A percentile compares a stretch with the other conserved stretches of the same genome.
phyloP scores from a whole-genome alignment of 2,113 vertebrate species.

The Stercorarius parasiticus region DNA sequence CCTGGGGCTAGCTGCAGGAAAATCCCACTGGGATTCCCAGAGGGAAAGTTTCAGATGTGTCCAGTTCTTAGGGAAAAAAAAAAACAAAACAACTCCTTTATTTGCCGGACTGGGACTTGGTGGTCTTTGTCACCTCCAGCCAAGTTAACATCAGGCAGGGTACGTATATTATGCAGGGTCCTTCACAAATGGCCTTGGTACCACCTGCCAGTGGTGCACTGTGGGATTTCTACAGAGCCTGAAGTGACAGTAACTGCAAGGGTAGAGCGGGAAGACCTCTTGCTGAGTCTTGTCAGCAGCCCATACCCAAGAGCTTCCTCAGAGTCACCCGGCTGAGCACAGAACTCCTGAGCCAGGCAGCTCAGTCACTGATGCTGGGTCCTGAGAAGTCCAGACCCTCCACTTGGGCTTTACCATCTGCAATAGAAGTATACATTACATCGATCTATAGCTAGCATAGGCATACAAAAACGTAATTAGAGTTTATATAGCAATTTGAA shows the following conservation, averaged over 20 bases:
- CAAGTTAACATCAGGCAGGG: neutral
- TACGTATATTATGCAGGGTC: neutral
- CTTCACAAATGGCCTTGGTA: neutral
- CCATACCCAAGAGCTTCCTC: neutral
- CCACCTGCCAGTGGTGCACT: neutral
- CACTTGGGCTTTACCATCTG: neutral
- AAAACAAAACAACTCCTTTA: neutral
- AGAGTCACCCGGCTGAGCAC: neutral
- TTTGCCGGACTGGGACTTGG: neutral
- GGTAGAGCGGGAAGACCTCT: neutral
- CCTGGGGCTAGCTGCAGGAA: neutral
- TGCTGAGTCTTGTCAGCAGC: neutral
- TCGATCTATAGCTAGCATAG: neutral
- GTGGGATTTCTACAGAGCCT: neutral
- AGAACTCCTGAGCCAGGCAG: neutral
- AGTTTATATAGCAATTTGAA: neutral
- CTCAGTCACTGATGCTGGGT: neutral
- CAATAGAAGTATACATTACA: neutral
- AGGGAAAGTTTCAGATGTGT: neutral
- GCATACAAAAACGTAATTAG: neutral
- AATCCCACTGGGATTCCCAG: neutral
- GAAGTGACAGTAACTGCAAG: neutral
- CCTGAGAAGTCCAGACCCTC: neutral
- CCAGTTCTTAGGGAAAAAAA: neutral
- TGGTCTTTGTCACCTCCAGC: neutral